Conservation (phyloP, 2,888 invertebrate species). For the Petrolisthes manimaculis region DNA sequence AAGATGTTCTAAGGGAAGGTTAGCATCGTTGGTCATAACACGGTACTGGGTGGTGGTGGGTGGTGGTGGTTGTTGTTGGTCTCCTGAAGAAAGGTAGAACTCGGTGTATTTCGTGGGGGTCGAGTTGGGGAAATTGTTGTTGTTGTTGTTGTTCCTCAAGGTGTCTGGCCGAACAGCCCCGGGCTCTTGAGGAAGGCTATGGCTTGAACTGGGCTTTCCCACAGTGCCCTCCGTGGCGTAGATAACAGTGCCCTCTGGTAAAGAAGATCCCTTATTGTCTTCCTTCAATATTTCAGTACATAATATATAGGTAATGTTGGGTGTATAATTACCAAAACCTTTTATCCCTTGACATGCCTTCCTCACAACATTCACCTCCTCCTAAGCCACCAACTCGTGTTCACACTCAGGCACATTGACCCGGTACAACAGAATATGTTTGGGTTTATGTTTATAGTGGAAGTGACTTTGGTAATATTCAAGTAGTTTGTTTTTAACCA, state of each 20-base stretch:
- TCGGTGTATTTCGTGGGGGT: not conserved
- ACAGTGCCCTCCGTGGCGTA: too few relatives aligned
- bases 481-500: too few relatives aligned
- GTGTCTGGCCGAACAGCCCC: too few relatives aligned
- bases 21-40: not conserved
- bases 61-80: not conserved
- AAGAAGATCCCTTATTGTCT: not conserved
- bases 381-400: not conserved
- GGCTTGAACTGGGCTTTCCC: too few relatives aligned
- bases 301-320: too few relatives aligned
- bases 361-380: not conserved
- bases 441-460: not conserved
- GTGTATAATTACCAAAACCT: not conserved
- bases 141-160: too few relatives aligned
- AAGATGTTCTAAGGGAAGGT: not conserved
- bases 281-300: not conserved
- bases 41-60: not conserved
- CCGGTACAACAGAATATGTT: not conserved
- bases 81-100: not conserved
- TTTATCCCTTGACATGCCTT: not conserved
- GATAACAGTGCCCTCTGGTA: slow-evolving; percentile 1
- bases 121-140: too few relatives aligned
- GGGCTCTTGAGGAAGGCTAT: too few relatives aligned
- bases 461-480: not conserved
- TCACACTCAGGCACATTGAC: not conserved